Base-by-base conservation (phyloP, 2,888 invertebrate genomes). In the Syrphus vitripennis region DNA sequence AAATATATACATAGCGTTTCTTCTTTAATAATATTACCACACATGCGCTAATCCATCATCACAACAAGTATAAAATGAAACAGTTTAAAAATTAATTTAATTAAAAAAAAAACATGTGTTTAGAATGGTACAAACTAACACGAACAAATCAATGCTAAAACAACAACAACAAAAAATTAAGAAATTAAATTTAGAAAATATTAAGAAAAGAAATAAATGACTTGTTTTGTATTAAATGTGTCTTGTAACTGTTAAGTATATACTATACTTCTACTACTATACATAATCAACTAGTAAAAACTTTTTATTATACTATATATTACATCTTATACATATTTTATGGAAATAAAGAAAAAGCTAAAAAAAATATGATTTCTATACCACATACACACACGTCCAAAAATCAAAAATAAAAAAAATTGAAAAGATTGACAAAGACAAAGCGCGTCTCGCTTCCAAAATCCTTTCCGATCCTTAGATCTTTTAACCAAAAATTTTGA, bases 221-320 rank as follows among this genome's bases (percentile, higher is more conserved):
- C 69, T 86, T 82, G 77, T 86, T 86, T 81, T 81, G 50, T 77
- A 86, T 86, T 86, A 80, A 86, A 69, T 82, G 82, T 86, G 82
- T 86, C 82, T 86, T 86, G 86, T 86, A 82, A 86, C 70, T 86
- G 81, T 78, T 86, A 86, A 82, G 86, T 78, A 81, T 80, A 79
- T 76, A 81, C 75, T 84, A 76, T 70, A 77, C 61, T 82, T 74
- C 86, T 86, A 86, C 77, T 82, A 86, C 74, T 86, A 82, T 82
- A 82, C 84, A 86, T 86, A 86, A 86, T 74, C 81, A 77, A 86
- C 63, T 78, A 86, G 81, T 81, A 53, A 79, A 70, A 79, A 63
- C 34, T 50, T 59, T 81, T 74, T 82, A 74, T 65, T 78, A 70
- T 76, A 50, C 67, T 67, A 84, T 79, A 84, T 79, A 59, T 67